These are phyloP conservation scores for Lottia gigantea DNA, from an alignment of 2,888 invertebrate species.

Conservation along the genomic window DNA sequence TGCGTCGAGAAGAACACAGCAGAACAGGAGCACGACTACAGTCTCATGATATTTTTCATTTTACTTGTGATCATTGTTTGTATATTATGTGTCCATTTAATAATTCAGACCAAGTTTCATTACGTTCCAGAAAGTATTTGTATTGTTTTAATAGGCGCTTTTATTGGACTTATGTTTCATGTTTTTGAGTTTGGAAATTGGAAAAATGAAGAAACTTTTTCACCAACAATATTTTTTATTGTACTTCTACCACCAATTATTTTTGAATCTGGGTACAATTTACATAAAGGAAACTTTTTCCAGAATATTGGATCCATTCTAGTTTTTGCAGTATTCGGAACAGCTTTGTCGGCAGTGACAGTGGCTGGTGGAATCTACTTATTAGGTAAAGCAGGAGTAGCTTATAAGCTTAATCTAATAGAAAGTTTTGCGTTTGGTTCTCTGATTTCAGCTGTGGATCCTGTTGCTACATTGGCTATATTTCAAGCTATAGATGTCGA, in stretches of 20 bases:
- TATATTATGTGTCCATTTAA: conserved; percentile 91
- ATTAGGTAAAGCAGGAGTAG: conserved; percentile 79
- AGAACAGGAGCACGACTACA: conserved; percentile 93
- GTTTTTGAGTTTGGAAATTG: conserved; percentile 88
- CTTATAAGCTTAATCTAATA: conserved; percentile 90
- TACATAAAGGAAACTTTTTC: conserved; percentile 85
- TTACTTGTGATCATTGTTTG: conserved; percentile 81
- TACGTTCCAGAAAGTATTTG: conserved; percentile 98
- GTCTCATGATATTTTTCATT: conserved; percentile 97
- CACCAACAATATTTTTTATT: conserved; percentile 97
- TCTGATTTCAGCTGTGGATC: conserved; percentile 97
- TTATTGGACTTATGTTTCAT: conserved; percentile 91
- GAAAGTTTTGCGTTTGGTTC: conserved; percentile 99
- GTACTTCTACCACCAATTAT: conserved; percentile 97
- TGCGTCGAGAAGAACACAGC: conserved; percentile 82
- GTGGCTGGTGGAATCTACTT: conserved; percentile 97
- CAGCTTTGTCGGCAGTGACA: conserved; percentile 94
- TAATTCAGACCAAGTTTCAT: conserved; percentile 94
- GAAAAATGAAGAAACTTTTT: conserved; percentile 96
- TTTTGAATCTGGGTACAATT: conserved; percentile 98
- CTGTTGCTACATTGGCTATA: conserved; percentile 98
- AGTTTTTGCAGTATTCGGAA: conserved; percentile 97
- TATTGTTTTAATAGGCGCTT: conserved; percentile 92
- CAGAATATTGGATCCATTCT: conserved; percentile 99
- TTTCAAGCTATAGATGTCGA: conserved; percentile 98